phyloP scores from a whole-genome alignment of 2,113 vertebrate genomes.

The Forbesichthys agassizii region DNA sequence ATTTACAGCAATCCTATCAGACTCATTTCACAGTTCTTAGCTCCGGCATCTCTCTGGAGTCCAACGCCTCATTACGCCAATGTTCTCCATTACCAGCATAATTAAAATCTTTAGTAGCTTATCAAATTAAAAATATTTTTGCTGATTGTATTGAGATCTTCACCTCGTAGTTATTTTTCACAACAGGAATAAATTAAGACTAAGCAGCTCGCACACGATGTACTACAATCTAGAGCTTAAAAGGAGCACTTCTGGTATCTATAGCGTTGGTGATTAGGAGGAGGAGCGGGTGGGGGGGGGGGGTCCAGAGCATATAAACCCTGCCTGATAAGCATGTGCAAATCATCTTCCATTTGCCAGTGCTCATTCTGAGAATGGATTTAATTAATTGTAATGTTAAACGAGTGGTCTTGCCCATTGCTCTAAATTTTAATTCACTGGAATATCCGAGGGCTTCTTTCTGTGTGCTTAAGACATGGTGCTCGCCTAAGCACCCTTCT shows the following conservation, averaged over 20 bases:
- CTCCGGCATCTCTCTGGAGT: constrained; percentile 94
- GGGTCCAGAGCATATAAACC: constrained; percentile 60
- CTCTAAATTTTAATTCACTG: constrained; percentile 31
- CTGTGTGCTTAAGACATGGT: constrained; percentile 45
- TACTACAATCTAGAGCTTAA: constrained; percentile 68
- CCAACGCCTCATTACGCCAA: constrained; percentile 99
- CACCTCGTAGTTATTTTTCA: constrained; percentile 98
- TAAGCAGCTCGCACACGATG: constrained; percentile 80
- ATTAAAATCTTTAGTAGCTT: constrained; percentile 99
- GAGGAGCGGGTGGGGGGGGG: constrained; percentile 7
- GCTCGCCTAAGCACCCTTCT: constrained; percentile 49
- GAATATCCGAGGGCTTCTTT: constrained; percentile 34
- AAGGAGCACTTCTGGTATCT: constrained; percentile 77
- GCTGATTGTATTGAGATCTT: constrained; percentile 99
- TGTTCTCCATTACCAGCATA: constrained; percentile 99
- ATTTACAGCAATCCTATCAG: constrained; percentile 99
- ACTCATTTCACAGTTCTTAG: constrained; percentile 99
- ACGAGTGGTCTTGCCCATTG: constrained; percentile 63
- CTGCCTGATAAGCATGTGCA: constrained; percentile 75
- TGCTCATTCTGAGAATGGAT: constrained; percentile 74
- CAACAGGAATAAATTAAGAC: constrained; percentile 99
- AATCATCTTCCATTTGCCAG: constrained; percentile 76
- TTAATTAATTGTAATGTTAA: constrained; percentile 80
- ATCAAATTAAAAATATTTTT: constrained; percentile 99
- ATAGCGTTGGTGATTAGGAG: constrained; percentile 68